Percentiles rank a stretch among this genome's conserved stretches.
Conservation (phyloP, 2,797 vertebrate species). For the Telmatherina bonti region DNA sequence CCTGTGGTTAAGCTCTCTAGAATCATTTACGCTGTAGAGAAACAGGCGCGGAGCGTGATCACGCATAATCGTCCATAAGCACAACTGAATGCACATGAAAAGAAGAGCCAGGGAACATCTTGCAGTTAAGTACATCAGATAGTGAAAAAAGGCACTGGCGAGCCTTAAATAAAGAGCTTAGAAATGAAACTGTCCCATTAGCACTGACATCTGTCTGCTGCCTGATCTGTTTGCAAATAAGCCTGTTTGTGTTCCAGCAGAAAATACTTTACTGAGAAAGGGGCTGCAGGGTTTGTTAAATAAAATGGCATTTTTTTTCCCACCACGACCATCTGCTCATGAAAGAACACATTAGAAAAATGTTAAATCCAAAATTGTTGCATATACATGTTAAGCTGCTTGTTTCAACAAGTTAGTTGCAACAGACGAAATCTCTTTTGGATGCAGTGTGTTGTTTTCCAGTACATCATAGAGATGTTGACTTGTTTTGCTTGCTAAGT, state of each 20-base stretch:
- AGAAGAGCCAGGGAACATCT: conserved; percentile 27
- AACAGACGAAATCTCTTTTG: conserved; percentile 26
- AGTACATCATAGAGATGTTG: conserved; percentile 31
- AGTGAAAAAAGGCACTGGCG: neutral
- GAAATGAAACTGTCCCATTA: conserved; percentile 5
- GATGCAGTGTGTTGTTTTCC: conserved; percentile 28
- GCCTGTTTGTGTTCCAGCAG: conserved; percentile 7
- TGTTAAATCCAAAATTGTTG: conserved; percentile 6
- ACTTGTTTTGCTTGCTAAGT: conserved; percentile 41
- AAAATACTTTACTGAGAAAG: conserved; percentile 18
- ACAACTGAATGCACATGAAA: conserved; percentile 15
- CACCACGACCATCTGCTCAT: conserved; percentile 31
- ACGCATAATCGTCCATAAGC: conserved; percentile 48
- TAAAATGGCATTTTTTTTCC: neutral
- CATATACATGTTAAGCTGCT: conserved; percentile 29
- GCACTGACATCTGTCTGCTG: conserved; percentile 7
- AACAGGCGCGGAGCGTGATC: conserved; percentile 40
- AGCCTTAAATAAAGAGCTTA: conserved; percentile 10
- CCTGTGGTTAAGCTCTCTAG: conserved; percentile 34
- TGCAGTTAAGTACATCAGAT: conserved; percentile 17
- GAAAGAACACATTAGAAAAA: conserved; percentile 12
- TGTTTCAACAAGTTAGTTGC: conserved; percentile 33
- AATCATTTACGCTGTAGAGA: conserved; percentile 39
- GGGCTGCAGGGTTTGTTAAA: neutral
- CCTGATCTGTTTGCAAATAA: conserved; percentile 43